These are phyloP conservation scores for Mesoclemmys tuberculata DNA, from an alignment of 2,113 vertebrate genomes.

Conservation along the genomic window DNA sequence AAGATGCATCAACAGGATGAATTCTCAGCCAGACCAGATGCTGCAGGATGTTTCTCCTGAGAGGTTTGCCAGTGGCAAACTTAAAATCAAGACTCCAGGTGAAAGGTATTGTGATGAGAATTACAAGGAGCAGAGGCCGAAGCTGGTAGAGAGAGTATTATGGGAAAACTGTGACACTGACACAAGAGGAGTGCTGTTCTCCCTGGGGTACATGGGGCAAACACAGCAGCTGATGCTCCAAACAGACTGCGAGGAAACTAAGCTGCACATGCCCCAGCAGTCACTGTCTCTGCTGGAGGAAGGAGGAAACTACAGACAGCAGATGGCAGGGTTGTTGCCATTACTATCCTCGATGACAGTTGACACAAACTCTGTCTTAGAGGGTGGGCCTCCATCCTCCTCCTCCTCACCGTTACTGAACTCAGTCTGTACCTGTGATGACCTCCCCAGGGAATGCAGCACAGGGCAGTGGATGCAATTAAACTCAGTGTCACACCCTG, in stretches of 20 bases:
- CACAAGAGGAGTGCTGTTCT: background rate
- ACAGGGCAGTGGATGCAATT: rapidly evolving
- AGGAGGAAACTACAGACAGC: conserved; percentile 27
- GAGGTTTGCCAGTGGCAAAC: background rate
- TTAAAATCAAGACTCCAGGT: rapidly evolving
- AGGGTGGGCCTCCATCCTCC: rapidly evolving
- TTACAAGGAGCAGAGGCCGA: conserved; percentile 38
- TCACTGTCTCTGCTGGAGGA: background rate
- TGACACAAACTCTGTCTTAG: rapidly evolving
- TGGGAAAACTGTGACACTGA: background rate
- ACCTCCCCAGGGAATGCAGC: rapidly evolving
- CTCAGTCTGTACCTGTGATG: rapidly evolving
- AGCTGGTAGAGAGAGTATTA: background rate
- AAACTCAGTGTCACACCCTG: rapidly evolving
- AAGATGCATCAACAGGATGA: rapidly evolving
- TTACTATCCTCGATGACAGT: background rate
- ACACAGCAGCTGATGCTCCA: background rate
- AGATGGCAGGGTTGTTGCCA: background rate
- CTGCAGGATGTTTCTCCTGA: background rate
- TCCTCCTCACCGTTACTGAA: rapidly evolving
- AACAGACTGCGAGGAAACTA: rapidly evolving
- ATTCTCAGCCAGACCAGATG: rapidly evolving
- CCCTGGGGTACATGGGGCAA: background rate
- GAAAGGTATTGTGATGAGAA: background rate
- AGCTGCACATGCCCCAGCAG: rapidly evolving